phyloP scores from a whole-genome alignment of 2,888 invertebrate genomes.

The Leptinotarsa peninsularis region DNA sequence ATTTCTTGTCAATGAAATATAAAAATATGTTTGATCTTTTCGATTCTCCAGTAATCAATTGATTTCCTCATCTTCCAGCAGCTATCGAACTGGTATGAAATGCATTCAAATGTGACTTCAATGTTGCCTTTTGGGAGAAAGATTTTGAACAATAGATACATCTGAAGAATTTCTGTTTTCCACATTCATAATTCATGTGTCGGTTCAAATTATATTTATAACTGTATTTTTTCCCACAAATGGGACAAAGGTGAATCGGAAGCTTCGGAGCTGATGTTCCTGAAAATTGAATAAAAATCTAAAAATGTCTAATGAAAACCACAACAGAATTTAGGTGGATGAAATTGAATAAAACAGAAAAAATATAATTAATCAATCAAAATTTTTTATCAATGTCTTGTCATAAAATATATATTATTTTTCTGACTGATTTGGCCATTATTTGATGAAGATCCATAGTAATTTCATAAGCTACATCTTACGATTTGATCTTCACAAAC shows the following conservation, averaged over 20 bases:
- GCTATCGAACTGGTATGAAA: not conserved
- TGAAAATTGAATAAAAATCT: not conserved
- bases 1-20: too few relatives aligned
- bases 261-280: not conserved
- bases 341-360: not conserved
- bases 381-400: too few relatives aligned
- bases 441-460: too few relatives aligned
- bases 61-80: not conserved
- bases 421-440: too few relatives aligned
- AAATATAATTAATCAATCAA: too few relatives aligned
- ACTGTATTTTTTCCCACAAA: not conserved
- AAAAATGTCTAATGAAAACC: not conserved
- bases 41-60: too few relatives aligned
- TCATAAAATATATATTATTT: too few relatives aligned
- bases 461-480: too few relatives aligned
- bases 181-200: constrained; percentile 10
- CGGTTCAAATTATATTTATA: constrained; percentile 5
- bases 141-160: not conserved
- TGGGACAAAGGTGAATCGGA: not conserved
- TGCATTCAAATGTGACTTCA: not conserved
- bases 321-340: too few relatives aligned
- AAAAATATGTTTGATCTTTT: too few relatives aligned
- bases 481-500: too few relatives aligned
- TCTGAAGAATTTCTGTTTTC: not conserved
- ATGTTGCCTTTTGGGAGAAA: not conserved